These are phyloP conservation scores for Labia minor DNA, from an alignment of 2,888 invertebrate genomes.

Conservation along the genomic window DNA sequence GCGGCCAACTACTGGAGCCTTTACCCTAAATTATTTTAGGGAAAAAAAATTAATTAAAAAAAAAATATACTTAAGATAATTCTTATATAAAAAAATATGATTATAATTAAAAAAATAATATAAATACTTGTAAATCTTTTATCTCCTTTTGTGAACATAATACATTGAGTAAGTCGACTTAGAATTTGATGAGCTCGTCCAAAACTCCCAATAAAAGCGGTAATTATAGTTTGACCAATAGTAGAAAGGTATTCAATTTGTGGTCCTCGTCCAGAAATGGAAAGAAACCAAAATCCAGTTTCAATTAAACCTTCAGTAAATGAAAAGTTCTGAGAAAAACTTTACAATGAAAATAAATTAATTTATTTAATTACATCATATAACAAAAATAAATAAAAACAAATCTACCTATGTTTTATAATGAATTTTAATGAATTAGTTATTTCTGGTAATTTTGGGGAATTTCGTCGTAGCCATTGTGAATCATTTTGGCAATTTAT, in stretches of 20 bases:
- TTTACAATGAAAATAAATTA: neutral
- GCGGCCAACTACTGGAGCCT: too few relatives aligned
- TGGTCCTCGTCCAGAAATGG: neutral
- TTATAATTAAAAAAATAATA: too few relatives aligned
- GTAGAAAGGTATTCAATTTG: neutral
- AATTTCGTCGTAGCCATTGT: neutral
- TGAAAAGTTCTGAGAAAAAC: neutral
- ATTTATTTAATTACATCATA: neutral
- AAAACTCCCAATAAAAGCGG: neutral
- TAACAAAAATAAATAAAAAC: neutral
- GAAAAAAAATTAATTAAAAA: too few relatives aligned
- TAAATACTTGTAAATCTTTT: constrained; percentile 3
- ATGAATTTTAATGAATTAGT: neutral
- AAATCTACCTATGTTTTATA: neutral
- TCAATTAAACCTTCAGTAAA: neutral
- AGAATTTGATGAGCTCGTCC: neutral
- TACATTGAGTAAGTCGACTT: neutral
- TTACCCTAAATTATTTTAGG: too few relatives aligned
- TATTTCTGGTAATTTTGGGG: neutral
- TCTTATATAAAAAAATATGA: too few relatives aligned
- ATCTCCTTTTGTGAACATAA: neutral
- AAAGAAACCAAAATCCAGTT: neutral
- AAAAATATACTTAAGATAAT: too few relatives aligned
- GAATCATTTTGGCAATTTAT: neutral
- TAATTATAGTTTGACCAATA: neutral